Evolutionary conservation across 1,140 invertebrate species (phyloP).

Genomic region (Drosophila nigromelanica): DNA sequence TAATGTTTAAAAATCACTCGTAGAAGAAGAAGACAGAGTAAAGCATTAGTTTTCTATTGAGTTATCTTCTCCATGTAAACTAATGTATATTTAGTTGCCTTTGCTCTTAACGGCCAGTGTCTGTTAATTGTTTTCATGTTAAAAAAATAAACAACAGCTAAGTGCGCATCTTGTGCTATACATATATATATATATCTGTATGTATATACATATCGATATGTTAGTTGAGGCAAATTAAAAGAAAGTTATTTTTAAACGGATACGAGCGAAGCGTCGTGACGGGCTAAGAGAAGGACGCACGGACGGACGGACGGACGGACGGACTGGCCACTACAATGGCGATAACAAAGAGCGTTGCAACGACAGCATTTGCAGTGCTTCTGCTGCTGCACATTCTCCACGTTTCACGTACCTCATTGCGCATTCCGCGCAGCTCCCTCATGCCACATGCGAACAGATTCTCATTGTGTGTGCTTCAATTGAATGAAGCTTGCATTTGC

Average conservation of each 20-base stretch:
- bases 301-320: neutral
- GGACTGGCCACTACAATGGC: conserved; percentile 18
- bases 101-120: neutral
- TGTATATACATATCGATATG: conserved; percentile 15
- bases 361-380: conserved; percentile 38
- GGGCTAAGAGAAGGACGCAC: neutral
- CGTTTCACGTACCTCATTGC: neutral
- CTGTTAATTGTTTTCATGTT: conserved; percentile 22
- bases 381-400: conserved; percentile 27
- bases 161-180: conserved; percentile 9
- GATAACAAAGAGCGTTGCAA: conserved; percentile 21
- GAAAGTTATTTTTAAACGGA: conserved; percentile 67
- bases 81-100: neutral
- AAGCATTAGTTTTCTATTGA: no score
- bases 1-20: no score
- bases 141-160: conserved; percentile 17
- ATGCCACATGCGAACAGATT: conserved; percentile 3
- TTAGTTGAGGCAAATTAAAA: conserved; percentile 41
- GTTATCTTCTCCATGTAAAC: no score
- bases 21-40: no score
- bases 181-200: conserved; percentile 6
- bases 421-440: neutral
- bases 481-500: conserved; percentile 67
- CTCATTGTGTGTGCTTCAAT: conserved; percentile 49
- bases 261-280: neutral